phyloP scores from a whole-genome alignment of 2,797 vertebrate species.

The Sternarchorhynchus goeldii region DNA sequence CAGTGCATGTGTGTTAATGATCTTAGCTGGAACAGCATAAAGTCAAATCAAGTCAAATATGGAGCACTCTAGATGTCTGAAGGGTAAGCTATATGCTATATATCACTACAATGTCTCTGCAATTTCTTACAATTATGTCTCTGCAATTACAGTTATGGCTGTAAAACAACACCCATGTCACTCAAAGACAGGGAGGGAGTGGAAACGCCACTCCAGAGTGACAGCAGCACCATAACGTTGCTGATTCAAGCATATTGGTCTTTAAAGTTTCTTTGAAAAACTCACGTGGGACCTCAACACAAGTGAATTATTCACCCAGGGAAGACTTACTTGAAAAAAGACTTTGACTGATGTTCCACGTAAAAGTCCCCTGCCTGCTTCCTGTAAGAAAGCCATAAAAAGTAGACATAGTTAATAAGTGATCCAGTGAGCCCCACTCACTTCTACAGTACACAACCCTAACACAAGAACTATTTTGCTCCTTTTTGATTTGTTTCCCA shows the following conservation, averaged over 20 bases:
- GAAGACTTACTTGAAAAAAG: constrained; percentile 86
- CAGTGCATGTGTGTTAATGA: neutral
- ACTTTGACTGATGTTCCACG: constrained; percentile 85
- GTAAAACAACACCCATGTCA: constrained; percentile 51
- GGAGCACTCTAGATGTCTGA: neutral
- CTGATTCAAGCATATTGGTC: constrained; percentile 40
- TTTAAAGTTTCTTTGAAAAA: constrained; percentile 54
- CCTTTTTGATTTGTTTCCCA: neutral
- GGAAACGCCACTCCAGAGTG: constrained; percentile 7
- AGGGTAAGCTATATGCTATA: neutral
- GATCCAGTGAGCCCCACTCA: constrained; percentile 53
- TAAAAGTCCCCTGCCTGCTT: constrained; percentile 89
- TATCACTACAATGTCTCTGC: constrained; percentile 17
- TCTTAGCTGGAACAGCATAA: neutral
- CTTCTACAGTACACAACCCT: constrained; percentile 16
- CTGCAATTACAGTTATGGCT: neutral
- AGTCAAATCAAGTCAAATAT: neutral
- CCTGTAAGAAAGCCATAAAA: constrained; percentile 76
- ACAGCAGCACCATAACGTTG: constrained; percentile 40
- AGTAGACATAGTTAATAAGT: constrained; percentile 64
- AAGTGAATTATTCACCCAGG: constrained; percentile 67
- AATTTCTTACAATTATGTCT: neutral
- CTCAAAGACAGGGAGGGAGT: constrained; percentile 35
- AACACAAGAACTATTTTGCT: constrained; percentile 26
- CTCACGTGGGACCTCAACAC: constrained; percentile 9